Base-by-base conservation (phyloP, 2,888 invertebrate genomes). In the Andrena bicolor region DNA sequence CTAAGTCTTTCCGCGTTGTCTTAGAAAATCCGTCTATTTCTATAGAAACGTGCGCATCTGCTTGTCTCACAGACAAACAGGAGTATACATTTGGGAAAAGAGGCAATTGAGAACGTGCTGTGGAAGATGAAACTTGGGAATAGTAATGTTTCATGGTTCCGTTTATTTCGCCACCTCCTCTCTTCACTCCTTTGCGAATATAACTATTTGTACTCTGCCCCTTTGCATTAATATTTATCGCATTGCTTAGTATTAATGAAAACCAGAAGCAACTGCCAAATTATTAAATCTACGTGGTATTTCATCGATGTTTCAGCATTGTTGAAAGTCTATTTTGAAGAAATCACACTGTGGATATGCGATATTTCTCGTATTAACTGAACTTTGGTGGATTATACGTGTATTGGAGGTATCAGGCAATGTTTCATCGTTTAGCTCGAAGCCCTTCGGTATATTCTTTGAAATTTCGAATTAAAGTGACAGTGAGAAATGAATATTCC, bases 111-210 rank as follows among this genome's bases (percentile, higher is more conserved):
- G 68, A 20, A 32, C 32, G 20, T 32, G 13, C 16, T n/a, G 32
- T 32, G 32, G 16, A 53, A 53, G 23, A 23, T 53, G 66, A 32
- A 20, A 20, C 49, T 20, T 7, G 20, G 20, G 66, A 2, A 30
- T 48, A 26, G 64, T n/a, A 30, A 49, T 68, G 51, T 53, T 68
- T 68, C 23, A n/a, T 13, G 53, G 23, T 56, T 23, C 3, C 53
- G 23, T 49, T 49, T 28, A 32, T 16, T 68, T 35, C 3, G 26
- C 23, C 13, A 16, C 49, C n/a, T 51, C 0, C 20, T 51, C 51
- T 7, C 20, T 20, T 51, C 2, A 8, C 20, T 51, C 20, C 20
- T 8, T 20, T 8, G 20, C 20, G 51, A 20, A 20, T 51, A 5
- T 20, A 20, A 41, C 41, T 16, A 41, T 41, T 41, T 41, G 4